phyloP scores from a whole-genome alignment of 1,140 invertebrate genomes.

The Oreohelix idahoensis region DNA sequence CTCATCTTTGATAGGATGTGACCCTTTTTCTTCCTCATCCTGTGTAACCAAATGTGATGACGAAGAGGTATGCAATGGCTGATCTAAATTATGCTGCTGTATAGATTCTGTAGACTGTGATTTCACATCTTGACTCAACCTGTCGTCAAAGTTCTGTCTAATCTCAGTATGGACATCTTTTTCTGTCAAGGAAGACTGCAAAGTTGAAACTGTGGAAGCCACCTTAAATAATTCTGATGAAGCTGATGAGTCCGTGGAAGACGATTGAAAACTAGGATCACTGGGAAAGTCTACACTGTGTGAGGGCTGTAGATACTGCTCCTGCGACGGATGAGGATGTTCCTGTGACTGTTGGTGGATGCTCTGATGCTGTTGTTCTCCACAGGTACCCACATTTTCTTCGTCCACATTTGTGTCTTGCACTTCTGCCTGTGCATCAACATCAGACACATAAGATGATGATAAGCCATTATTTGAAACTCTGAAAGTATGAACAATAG shows the following conservation, averaged over 20 bases:
- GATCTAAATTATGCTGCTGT: not conserved
- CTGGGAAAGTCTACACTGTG: not conserved
- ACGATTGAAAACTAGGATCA: not conserved
- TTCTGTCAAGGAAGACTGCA: not conserved
- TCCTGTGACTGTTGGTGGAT: not conserved
- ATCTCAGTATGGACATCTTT: not conserved
- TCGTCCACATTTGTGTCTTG: not conserved
- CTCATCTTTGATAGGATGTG: not conserved
- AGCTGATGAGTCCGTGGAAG: not conserved
- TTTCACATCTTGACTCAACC: not conserved
- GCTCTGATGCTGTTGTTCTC: not conserved
- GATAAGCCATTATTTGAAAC: not conserved
- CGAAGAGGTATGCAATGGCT: not conserved
- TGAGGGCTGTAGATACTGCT: not conserved
- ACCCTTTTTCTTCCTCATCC: not conserved
- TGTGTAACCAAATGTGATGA: not conserved
- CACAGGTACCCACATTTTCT: not conserved
- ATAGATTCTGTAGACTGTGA: conserved; percentile 1
- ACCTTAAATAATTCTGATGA: not conserved
- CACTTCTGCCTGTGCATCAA: not conserved
- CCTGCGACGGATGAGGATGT: not conserved
- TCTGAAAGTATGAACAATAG: not conserved
- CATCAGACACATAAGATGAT: not conserved
- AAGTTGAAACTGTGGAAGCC: not conserved
- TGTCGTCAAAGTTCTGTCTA: not conserved